Percentiles rank a stretch among this genome's conserved stretches.
Evolutionary conservation across 2,113 vertebrate genomes (phyloP).

Genomic region (Gallinago undulata): DNA sequence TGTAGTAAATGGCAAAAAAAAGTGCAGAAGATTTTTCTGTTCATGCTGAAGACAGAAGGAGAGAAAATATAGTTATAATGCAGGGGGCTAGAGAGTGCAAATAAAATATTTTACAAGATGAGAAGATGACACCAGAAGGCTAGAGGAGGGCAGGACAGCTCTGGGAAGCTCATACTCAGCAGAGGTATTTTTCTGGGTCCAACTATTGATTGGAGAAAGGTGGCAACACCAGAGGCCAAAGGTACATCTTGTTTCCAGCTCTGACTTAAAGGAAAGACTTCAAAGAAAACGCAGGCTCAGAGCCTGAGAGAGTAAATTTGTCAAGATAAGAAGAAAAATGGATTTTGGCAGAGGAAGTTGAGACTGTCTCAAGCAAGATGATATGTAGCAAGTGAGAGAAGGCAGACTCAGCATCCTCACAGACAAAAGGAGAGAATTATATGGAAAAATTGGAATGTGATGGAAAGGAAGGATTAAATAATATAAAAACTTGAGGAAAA

Average conservation of each 20-base stretch:
- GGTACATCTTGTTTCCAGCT: neutral
- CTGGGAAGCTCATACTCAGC: neutral
- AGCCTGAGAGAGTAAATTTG: neutral
- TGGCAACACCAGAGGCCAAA: neutral
- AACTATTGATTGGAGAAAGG: neutral
- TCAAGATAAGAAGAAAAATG: neutral
- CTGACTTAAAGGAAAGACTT: neutral
- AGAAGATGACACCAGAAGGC: neutral
- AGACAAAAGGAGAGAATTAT: neutral
- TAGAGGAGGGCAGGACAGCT: neutral
- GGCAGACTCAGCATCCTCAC: neutral
- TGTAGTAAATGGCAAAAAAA: neutral
- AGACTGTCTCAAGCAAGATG: neutral
- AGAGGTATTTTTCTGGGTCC: neutral
- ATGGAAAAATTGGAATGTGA: neutral
- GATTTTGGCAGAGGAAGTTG: neutral
- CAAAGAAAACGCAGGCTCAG: neutral
- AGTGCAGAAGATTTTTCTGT: neutral
- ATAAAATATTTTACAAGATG: neutral
- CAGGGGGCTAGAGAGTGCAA: neutral
- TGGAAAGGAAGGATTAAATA: neutral
- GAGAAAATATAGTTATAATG: neutral
- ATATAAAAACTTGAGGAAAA: neutral
- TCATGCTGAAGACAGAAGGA: neutral
- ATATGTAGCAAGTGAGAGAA: neutral